Conservation (phyloP, 64 coral and sea anemone species). For the Exaiptasia diaphana region DNA sequence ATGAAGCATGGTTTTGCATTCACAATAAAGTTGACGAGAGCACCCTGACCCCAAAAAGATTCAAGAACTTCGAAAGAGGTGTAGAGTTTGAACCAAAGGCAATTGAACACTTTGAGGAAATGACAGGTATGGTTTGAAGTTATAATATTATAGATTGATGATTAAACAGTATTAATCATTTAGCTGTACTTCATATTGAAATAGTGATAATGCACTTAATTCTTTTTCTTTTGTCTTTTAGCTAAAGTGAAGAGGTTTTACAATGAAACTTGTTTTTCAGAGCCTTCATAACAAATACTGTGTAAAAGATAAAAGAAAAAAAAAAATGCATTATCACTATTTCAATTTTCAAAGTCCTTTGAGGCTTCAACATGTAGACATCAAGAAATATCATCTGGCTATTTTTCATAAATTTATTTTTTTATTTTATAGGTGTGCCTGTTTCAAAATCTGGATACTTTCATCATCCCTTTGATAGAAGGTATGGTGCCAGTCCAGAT, state of each 20-base stretch:
- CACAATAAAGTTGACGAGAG: constrained; percentile 23
- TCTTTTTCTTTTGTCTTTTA: no score
- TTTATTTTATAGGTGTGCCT: constrained; percentile 11
- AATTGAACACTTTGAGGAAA: not conserved
- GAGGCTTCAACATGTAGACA: no score
- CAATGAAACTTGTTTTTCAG: not conserved
- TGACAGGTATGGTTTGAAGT: not conserved
- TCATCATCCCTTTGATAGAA: constrained; percentile 22
- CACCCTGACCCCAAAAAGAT: not conserved
- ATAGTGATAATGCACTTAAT: no score
- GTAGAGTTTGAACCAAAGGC: not conserved
- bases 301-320: not conserved
- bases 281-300: not conserved
- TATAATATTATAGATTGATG: no score
- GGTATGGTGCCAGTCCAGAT: constrained; percentile 59
- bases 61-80: not conserved
- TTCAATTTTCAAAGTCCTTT: not conserved
- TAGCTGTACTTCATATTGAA: no score
- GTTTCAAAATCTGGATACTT: constrained; percentile 29
- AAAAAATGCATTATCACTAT: not conserved
- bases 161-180: no score
- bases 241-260: not conserved
- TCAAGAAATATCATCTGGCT: no score
- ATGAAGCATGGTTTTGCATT: constrained; percentile 17
- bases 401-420: no score